Conservation (phyloP, 2,113 vertebrate genomes). For the Thamnaconus septentrionalis region DNA sequence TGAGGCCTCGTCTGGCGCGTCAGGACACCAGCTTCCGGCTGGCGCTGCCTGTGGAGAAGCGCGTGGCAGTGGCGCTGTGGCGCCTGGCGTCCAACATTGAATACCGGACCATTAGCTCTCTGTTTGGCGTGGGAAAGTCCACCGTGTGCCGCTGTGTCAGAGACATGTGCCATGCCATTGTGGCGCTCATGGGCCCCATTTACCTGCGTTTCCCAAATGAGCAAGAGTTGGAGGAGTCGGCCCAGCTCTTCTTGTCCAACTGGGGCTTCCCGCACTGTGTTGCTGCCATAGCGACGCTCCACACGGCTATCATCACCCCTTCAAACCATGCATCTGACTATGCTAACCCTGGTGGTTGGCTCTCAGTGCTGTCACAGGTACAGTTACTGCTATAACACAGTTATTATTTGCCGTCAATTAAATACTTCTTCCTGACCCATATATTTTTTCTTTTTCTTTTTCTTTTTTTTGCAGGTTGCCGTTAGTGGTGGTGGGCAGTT, state of each 20-base stretch:
- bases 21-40: conserved; percentile 77
- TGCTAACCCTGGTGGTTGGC: conserved; percentile 77
- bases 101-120: conserved; percentile 76
- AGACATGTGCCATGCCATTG: conserved; percentile 80
- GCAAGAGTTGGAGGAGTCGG: conserved; percentile 68
- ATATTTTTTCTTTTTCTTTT: neutral
- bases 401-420: neutral
- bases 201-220: conserved; percentile 67
- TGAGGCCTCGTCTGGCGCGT: conserved; percentile 75
- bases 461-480: conserved; percentile 64
- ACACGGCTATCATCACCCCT: conserved; percentile 79
- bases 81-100: conserved; percentile 77
- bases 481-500: conserved; percentile 73
- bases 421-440: conserved; percentile 8
- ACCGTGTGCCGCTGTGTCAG: conserved; percentile 77
- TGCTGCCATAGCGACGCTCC: conserved; percentile 72
- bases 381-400: neutral
- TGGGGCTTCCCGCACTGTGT: conserved; percentile 79
- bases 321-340: conserved; percentile 73
- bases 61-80: conserved; percentile 79
- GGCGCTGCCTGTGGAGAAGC: conserved; percentile 79
- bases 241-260: conserved; percentile 58
- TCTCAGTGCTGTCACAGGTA: conserved; percentile 75
- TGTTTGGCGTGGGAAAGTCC: conserved; percentile 79
- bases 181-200: conserved; percentile 69